phyloP scores from a whole-genome alignment of 2,113 vertebrate genomes.

The Rhineura floridana region DNA sequence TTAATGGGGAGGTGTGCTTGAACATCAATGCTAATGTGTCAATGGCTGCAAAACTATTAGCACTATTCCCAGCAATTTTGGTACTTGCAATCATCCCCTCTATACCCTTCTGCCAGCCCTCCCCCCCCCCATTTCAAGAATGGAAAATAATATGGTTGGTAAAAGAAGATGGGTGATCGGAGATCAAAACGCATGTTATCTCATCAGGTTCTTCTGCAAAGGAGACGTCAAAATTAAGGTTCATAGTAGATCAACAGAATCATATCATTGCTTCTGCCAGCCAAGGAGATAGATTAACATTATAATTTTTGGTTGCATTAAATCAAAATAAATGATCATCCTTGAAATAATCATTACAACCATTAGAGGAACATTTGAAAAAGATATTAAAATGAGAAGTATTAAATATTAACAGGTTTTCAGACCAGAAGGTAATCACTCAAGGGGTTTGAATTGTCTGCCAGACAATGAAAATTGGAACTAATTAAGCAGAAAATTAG shows the following conservation, averaged over 20 bases:
- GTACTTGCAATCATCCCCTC: neutral
- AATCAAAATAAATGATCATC: slow-evolving; percentile 39
- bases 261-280: neutral
- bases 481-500: slow-evolving; percentile 61
- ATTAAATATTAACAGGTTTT: slow-evolving; percentile 58
- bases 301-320: slow-evolving; percentile 12
- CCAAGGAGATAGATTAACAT: slow-evolving; percentile 15
- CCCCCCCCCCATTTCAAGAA: too few species aligned
- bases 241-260: neutral
- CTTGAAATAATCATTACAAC: slow-evolving; percentile 39
- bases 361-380: slow-evolving; percentile 40
- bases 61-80: neutral
- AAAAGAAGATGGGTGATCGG: neutral
- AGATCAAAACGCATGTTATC: neutral
- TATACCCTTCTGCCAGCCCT: neutral
- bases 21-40: neutral
- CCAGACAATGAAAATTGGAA: slow-evolving; percentile 33
- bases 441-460: slow-evolving; percentile 53
- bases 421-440: slow-evolving; percentile 41
- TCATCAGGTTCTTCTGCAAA: neutral
- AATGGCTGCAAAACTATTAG: neutral
- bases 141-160: neutral
- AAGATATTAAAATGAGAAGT: slow-evolving; percentile 48
- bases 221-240: neutral
- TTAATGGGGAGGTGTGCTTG: too few species aligned